Base-by-base conservation (phyloP, 2,113 vertebrate species). In the Gila orcuttii region DNA sequence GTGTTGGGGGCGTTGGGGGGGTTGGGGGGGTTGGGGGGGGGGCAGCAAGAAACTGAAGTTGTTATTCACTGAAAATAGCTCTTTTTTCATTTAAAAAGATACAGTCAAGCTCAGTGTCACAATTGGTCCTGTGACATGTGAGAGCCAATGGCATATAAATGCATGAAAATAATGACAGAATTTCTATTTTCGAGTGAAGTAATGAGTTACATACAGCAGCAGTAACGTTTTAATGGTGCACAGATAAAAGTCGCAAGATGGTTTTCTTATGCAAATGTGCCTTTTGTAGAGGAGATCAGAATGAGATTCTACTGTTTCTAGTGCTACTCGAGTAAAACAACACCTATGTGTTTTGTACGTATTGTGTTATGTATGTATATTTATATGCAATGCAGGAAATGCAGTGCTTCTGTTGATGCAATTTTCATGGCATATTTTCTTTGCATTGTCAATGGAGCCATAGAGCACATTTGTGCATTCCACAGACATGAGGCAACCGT, bases 381-480 rank as follows among this genome's bases (percentile, higher is more conserved):
- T 68, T 68, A 23, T 42, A 71, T 42, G 36, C 50, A 52, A 33
- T 33, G 3, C 47, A 21, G 25, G 33, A 77, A 77, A 33, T 77
- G 17, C 47, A 21, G 75, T 77, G 75, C 6, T 15, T 75, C n/a
- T 45, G 50, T 28, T 77, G 75, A 47, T 75, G 47, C 55, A 33
- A 77, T 77, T 55, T 77, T 1, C 28, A 77, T 55, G 17, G 28
- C 75, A 21, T 77, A 76, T 55, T 55, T 31, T 77, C 74, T 52
- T 33, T 55, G 75, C 75, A 50, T 75, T 75, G 42, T 17, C 3
- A 10, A 36, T 75, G 55, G 36, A 60, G 73, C 50, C 17, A 50
- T 42, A 47, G 13, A 62, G 39, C 15, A 19, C 83, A 84, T 77
- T 66, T 76, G 57, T 78, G 73, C 83, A 85, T 85, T 85, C 83